Evolutionary conservation across 2,797 vertebrate genomes (phyloP).

Genomic region (Characodon lateralis): DNA sequence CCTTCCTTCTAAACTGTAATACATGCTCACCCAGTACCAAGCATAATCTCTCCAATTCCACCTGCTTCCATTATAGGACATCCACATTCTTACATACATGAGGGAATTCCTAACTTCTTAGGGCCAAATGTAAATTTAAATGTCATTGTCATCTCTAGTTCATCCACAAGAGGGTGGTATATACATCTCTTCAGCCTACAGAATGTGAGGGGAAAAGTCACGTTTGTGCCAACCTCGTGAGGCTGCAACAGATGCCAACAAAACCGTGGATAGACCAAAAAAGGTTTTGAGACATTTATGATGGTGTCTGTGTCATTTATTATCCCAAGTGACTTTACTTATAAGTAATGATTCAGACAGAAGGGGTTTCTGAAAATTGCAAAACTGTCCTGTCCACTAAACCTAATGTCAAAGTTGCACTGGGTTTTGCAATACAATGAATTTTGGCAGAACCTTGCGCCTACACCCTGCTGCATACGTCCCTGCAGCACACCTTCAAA

Average conservation of each 20-base stretch:
- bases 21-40: background rate
- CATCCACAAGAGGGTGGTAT: slow-evolving; percentile 65
- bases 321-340: slow-evolving; percentile 12
- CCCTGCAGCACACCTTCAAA: background rate
- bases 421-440: slow-evolving; percentile 26
- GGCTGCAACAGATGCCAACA: background rate
- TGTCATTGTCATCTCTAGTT: slow-evolving; percentile 21
- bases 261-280: slow-evolving; percentile 5
- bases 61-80: slow-evolving; percentile 57
- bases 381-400: slow-evolving; percentile 35
- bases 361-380: slow-evolving; percentile 27
- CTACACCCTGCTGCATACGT: slow-evolving; percentile 24
- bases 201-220: background rate
- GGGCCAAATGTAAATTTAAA: background rate
- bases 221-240: slow-evolving; percentile 12
- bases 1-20: background rate
- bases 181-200: background rate
- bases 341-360: slow-evolving; percentile 40
- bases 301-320: slow-evolving; percentile 1
- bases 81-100: slow-evolving; percentile 47
- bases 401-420: slow-evolving; percentile 3
- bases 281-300: slow-evolving; percentile 5
- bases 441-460: slow-evolving; percentile 27
- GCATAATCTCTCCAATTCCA: background rate
- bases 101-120: background rate